Percentiles rank a stretch among this genome's conserved stretches.
These are phyloP conservation scores for Drosophila suboccidentalis DNA, from an alignment of 2,888 invertebrate species.

Conservation along the genomic window DNA sequence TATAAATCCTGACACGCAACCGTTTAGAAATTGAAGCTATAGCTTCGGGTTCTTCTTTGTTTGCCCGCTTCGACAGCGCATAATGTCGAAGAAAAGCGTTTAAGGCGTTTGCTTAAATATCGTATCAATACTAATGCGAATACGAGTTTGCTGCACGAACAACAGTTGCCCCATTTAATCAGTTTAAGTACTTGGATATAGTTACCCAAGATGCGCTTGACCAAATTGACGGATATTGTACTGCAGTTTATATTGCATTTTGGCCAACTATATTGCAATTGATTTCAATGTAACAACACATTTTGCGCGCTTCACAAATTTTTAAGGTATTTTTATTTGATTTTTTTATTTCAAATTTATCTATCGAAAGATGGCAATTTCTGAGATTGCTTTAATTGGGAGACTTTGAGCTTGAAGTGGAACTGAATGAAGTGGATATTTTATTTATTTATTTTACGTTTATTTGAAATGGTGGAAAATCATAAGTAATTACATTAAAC, in stretches of 20 bases:
- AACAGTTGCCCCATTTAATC: constrained; percentile 9
- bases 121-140: constrained; percentile 1
- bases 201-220: constrained; percentile 22
- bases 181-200: constrained; percentile 4
- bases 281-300: background rate
- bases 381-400: background rate
- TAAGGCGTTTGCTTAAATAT: constrained; percentile 6
- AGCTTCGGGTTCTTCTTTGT: constrained; percentile 14
- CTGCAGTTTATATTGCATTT: background rate
- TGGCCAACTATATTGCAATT: background rate
- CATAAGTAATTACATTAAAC: too few relatives aligned
- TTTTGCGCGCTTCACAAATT: background rate
- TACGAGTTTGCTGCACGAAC: constrained; percentile 3
- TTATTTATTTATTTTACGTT: too few relatives aligned
- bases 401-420: background rate
- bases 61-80: constrained; percentile 21
- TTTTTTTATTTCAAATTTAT: background rate
- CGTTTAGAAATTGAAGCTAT: constrained; percentile 4
- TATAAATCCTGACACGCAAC: constrained; percentile 42
- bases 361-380: background rate
- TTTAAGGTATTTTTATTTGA: background rate
- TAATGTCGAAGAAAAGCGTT: constrained; percentile 12
- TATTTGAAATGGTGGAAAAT: too few relatives aligned
- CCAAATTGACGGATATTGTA: background rate
- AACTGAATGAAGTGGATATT: background rate